A percentile compares a stretch with the other conserved stretches of the same genome.
Evolutionary conservation across 2,888 invertebrate genomes (phyloP).

Genomic region (Metellina segmentata): DNA sequence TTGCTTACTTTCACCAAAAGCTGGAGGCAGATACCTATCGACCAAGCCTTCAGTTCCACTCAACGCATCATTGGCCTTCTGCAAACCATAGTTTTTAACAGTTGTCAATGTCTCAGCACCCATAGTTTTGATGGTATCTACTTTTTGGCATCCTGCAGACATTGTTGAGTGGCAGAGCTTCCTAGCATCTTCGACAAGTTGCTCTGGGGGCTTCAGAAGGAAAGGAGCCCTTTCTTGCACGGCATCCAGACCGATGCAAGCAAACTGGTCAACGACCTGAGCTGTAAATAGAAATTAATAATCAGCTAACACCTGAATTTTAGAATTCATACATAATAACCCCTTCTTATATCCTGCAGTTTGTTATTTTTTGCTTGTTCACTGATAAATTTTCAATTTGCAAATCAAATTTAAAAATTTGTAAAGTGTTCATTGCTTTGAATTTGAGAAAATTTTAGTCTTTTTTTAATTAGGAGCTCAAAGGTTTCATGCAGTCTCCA

Average conservation of each 20-base stretch:
- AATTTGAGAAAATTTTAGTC: no score
- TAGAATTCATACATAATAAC: no score
- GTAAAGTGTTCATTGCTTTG: no score
- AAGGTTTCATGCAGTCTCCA: no score
- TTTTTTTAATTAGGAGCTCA: no score
- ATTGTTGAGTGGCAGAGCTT: conserved; percentile 62
- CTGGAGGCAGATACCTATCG: conserved; percentile 63
- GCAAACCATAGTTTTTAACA: conserved; percentile 65
- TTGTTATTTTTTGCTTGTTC: no score
- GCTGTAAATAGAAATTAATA: conserved; percentile 6
- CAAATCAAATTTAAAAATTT: no score
- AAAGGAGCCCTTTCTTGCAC: conserved; percentile 67
- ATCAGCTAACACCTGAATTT: no score
- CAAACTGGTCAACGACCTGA: conserved; percentile 59
- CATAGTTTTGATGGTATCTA: conserved; percentile 63
- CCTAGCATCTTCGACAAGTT: conserved; percentile 69
- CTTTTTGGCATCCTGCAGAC: conserved; percentile 50
- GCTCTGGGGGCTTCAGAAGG: conserved; percentile 61
- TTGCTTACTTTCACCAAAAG: conserved; percentile 63
- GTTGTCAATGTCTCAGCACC: conserved; percentile 47
- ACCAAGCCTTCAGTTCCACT: conserved; percentile 62
- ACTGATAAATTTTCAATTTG: no score
- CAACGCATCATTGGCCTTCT: conserved; percentile 61
- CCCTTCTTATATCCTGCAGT: no score
- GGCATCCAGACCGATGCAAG: conserved; percentile 58